Evolutionary conservation across 2,888 invertebrate species (phyloP).

Genomic region (Stenotaenia linearis): DNA sequence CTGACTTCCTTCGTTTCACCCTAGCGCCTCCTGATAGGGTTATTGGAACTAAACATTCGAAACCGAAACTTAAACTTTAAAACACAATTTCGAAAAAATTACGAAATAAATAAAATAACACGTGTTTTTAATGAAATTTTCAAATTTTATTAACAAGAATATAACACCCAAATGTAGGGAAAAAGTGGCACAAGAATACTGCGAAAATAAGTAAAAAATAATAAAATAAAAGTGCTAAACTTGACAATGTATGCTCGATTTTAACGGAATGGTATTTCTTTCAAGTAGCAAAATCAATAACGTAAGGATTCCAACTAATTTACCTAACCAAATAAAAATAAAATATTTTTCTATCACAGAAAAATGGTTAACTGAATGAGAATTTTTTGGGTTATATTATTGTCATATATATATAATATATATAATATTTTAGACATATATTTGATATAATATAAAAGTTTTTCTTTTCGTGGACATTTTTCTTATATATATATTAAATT

Average conservation of each 20-base stretch:
- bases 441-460: conserved; percentile 12
- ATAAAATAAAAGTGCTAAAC: background rate
- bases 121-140: background rate
- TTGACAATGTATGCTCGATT: background rate
- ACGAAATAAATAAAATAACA: too few species aligned
- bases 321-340: background rate
- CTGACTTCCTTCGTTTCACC: too few species aligned
- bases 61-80: too few species aligned
- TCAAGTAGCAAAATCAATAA: background rate
- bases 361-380: background rate
- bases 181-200: background rate
- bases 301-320: background rate
- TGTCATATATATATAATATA: background rate
- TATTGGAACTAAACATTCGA: too few species aligned
- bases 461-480: background rate
- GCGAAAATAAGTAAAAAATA: background rate
- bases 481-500: background rate
- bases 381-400: conserved; percentile 10
- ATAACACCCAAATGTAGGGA: conserved; percentile 6
- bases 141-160: conserved; percentile 8
- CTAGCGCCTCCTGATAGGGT: too few species aligned
- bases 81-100: too few species aligned
- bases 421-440: background rate
- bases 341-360: background rate
- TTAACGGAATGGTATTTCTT: background rate